Percentiles rank a stretch among this genome's conserved stretches.
Conservation (phyloP, 2,113 vertebrate species). For the Cathartes aura region DNA sequence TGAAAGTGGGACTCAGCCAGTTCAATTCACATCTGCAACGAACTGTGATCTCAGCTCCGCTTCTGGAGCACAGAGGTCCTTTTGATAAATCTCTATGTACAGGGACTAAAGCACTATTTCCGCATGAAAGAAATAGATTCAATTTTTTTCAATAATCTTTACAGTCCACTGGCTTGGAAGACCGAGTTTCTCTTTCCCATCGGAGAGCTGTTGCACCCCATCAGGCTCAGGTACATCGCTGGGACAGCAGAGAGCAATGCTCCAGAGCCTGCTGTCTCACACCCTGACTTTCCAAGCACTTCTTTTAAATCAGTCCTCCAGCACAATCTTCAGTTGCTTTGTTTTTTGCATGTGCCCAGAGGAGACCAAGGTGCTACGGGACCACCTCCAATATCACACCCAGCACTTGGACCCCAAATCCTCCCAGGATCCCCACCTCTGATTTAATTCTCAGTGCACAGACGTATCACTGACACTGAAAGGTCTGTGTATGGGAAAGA, state of each 20-base stretch:
- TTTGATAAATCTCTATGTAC: constrained; percentile 18
- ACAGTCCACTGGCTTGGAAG: constrained; percentile 9
- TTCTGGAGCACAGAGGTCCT: constrained; percentile 40
- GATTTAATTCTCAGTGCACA: background rate
- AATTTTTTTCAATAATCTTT: background rate
- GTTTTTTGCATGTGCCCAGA: background rate
- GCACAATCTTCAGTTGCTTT: background rate
- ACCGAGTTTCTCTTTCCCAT: background rate
- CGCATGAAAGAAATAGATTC: background rate
- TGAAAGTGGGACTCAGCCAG: background rate
- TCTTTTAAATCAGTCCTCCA: background rate
- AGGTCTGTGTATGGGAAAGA: rapidly evolving
- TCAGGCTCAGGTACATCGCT: background rate
- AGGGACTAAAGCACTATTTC: constrained; percentile 3
- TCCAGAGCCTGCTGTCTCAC: rapidly evolving
- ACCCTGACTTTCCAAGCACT: background rate
- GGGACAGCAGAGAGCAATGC: background rate
- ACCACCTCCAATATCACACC: background rate
- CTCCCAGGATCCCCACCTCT: background rate
- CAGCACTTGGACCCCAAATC: background rate
- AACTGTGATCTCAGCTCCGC: constrained; percentile 37
- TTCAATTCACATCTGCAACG: background rate
- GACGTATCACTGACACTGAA: rapidly evolving
- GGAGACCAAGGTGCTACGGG: background rate
- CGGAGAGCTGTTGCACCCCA: background rate